Evolutionary conservation across 30 jellyfish, hydroid and myxozoan genomes (phyloP), one percentile per base, ranked within the genome.

Genomic region (Pelagia noctiluca): DNA sequence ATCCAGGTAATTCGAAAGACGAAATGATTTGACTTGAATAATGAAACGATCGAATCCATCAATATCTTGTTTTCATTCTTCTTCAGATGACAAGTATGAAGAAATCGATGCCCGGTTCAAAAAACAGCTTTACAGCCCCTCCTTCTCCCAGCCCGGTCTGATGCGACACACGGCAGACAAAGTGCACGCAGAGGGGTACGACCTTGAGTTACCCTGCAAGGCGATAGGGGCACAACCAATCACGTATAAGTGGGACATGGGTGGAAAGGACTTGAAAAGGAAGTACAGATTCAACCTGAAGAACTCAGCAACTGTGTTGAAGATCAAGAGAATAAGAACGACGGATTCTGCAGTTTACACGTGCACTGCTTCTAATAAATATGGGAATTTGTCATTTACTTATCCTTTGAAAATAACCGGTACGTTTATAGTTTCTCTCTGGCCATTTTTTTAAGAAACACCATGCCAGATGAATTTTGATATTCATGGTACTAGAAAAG

Each of bases 351-450:
- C 88, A 30, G 83, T 81, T 18, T 92, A 92, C 89, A 92, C 96
- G 42, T 92, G 98, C 96, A 70, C 82, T 66, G 98, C 96, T 46
- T 75, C 89, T 1, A 92, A 92, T 73, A 82, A 82, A 71, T 92
- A 78, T 86, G 98, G 98, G 18, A 92, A 92, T 75, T 71, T 81
- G n/a, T 91, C 98, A 4, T 91, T 91, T 84, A 70, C 98, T 16
- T 91, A 64, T 47, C 95, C 91, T 18, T 49, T 84, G 77, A 74
- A 72, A 31, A 32, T 84, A 35, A 77, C 32, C 54, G 94, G 94
- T 84, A 21, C 19, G 33, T 36, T 2, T 50, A n/a, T 31, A 12
- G 19, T 22, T 57, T 31, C 24, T 24, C 26, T 57, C 24, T 57
- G 10, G 26, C 19, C 16, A 10, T 47, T 47, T 11, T 19, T 10